phyloP scores from a whole-genome alignment of 2,113 vertebrate genomes.

The Ivindomyrus marchei region DNA sequence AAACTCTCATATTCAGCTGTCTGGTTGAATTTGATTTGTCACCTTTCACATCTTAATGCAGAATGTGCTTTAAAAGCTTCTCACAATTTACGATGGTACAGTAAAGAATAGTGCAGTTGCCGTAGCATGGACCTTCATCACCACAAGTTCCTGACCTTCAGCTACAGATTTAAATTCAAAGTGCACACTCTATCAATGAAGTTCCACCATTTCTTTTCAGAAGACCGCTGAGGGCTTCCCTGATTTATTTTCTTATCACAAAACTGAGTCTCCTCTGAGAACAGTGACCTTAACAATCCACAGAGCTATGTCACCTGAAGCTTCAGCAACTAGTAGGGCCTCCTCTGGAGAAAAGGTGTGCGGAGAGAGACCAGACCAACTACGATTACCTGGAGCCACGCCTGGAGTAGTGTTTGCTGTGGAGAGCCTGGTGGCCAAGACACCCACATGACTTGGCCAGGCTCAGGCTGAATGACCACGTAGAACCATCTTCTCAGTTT shows the following conservation, averaged over 20 bases:
- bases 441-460: background rate
- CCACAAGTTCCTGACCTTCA: conserved; percentile 13
- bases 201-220: background rate
- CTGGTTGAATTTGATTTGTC: conserved; percentile 54
- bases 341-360: background rate
- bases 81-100: conserved; percentile 29
- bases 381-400: background rate
- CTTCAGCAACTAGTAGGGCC: background rate
- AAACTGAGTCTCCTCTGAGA: background rate
- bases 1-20: conserved; percentile 61
- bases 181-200: conserved; percentile 2
- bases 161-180: conserved; percentile 1
- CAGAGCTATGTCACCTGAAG: background rate
- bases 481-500: background rate
- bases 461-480: background rate
- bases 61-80: background rate
- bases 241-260: conserved; percentile 5
- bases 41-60: conserved; percentile 45
- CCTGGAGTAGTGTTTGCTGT: background rate
- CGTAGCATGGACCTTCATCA: conserved; percentile 3
- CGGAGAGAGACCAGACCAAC: background rate
- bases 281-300: background rate
- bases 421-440: background rate
- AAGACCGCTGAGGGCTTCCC: background rate
- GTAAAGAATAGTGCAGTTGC: conserved; percentile 13